A percentile compares a stretch with the other conserved stretches of the same genome.
Conservation (phyloP, 2,888 invertebrate genomes). For the Patella caerulea region DNA sequence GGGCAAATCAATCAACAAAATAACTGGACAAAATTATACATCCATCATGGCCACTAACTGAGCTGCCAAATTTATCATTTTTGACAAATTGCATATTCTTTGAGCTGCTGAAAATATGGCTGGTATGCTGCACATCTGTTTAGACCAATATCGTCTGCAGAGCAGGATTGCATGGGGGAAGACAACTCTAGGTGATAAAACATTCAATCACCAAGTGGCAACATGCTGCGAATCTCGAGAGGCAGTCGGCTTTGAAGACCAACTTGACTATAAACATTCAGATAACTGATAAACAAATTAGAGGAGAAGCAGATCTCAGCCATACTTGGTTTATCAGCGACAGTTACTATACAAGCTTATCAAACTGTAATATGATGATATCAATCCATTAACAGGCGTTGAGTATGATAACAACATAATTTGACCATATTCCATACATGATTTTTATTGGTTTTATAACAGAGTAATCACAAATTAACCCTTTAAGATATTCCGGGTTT, state of each 20-base stretch:
- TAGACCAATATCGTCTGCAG: not conserved
- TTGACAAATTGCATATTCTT: constrained; percentile 11
- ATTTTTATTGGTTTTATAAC: not conserved
- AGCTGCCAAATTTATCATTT: constrained; percentile 9
- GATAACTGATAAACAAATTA: constrained; percentile 11
- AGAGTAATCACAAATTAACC: too few relatives aligned
- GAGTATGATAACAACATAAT: not conserved
- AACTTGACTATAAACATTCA: constrained; percentile 10
- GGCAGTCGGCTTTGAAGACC: constrained; percentile 7
- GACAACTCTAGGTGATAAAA: constrained; percentile 8
- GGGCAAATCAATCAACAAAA: constrained; percentile 6
- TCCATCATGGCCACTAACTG: constrained; percentile 7
- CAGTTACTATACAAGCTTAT: not conserved
- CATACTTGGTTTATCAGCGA: constrained; percentile 1
- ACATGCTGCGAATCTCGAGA: constrained; percentile 7
- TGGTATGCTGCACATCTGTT: constrained; percentile 3
- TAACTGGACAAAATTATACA: not conserved
- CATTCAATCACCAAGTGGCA: constrained; percentile 6
- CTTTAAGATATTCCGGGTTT: too few relatives aligned
- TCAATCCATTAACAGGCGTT: constrained; percentile 6
- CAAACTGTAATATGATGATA: constrained; percentile 6
- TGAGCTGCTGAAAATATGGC: not conserved
- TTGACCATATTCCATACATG: not conserved
- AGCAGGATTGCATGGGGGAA: constrained; percentile 1
- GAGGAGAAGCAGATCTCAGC: not conserved